A percentile compares a stretch with the other conserved stretches of the same genome.
phyloP scores from a whole-genome alignment of 2,888 invertebrate genomes.

The Rhogogaster chlorosoma region DNA sequence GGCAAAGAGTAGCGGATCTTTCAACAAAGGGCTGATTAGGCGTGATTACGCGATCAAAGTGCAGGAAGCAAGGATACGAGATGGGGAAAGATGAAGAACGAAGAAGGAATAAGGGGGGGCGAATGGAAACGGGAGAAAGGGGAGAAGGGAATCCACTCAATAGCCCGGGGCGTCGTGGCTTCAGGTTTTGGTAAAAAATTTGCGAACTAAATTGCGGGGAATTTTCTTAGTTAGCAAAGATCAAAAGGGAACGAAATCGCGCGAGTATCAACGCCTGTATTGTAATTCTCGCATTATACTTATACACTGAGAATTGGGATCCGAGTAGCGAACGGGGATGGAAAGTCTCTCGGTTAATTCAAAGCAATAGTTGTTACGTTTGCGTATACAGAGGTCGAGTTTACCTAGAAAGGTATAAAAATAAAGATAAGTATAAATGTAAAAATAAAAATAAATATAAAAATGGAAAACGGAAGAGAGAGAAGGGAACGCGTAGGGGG shows the following conservation, averaged over 20 bases:
- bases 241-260: slow-evolving; percentile 9
- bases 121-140: background rate
- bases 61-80: slow-evolving; percentile 53
- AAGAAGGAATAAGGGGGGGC: background rate
- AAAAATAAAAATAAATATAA: background rate
- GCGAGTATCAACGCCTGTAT: background rate
- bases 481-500: slow-evolving; percentile 51
- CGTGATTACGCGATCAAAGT: slow-evolving; percentile 65
- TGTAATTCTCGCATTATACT: background rate
- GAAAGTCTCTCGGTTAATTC: background rate
- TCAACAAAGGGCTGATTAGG: slow-evolving; percentile 65
- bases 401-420: background rate
- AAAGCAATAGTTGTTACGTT: background rate
- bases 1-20: slow-evolving; percentile 55
- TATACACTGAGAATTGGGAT: background rate
- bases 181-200: slow-evolving; percentile 9
- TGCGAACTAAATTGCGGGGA: slow-evolving; percentile 35
- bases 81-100: background rate
- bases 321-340: background rate
- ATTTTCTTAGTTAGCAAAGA: slow-evolving; percentile 39
- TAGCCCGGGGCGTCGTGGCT: slow-evolving; percentile 44
- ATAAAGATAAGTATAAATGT: background rate
- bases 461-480: background rate
- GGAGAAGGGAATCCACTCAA: background rate
- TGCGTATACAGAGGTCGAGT: background rate